phyloP scores from a whole-genome alignment of 37 sponge, comb jelly and placozoan species.

The Cladorhizidae sp. region DNA sequence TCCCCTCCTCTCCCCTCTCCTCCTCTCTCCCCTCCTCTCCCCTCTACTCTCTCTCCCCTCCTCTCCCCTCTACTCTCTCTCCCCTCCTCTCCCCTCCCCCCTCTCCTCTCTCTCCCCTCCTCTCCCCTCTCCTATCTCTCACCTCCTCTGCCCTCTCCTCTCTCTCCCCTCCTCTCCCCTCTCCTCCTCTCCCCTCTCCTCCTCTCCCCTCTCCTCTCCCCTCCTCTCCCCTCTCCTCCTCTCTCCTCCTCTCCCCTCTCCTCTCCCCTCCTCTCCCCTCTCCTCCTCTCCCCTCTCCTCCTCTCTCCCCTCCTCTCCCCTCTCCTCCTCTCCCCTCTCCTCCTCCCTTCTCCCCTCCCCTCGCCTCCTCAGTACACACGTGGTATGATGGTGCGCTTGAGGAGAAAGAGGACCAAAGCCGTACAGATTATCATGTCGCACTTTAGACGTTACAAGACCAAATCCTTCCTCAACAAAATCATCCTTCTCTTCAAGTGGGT shows the following conservation, averaged over 20 bases:
- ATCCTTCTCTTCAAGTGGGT: slow-evolving; percentile 43
- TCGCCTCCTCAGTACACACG: slow-evolving; percentile 40
- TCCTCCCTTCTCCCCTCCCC: slow-evolving; percentile 5
- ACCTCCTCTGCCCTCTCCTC: too few relatives aligned
- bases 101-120: too few relatives aligned
- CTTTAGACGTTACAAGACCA: slow-evolving; percentile 57
- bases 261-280: not conserved
- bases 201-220: too few relatives aligned
- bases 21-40: too few relatives aligned
- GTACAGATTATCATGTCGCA: slow-evolving; percentile 27
- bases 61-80: too few relatives aligned
- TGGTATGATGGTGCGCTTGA: slow-evolving; percentile 38
- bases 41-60: too few relatives aligned
- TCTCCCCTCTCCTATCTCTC: too few relatives aligned
- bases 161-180: too few relatives aligned
- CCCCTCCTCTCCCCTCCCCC: too few relatives aligned
- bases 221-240: too few relatives aligned
- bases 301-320: slow-evolving; percentile 9
- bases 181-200: too few relatives aligned
- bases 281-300: not conserved
- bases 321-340: slow-evolving; percentile 12
- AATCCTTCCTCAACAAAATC: slow-evolving; percentile 33
- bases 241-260: not conserved
- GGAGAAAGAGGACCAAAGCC: slow-evolving; percentile 36
- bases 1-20: too few relatives aligned